phyloP scores from a whole-genome alignment of 23 tunicate species.

The Trididemnum nubilum region DNA sequence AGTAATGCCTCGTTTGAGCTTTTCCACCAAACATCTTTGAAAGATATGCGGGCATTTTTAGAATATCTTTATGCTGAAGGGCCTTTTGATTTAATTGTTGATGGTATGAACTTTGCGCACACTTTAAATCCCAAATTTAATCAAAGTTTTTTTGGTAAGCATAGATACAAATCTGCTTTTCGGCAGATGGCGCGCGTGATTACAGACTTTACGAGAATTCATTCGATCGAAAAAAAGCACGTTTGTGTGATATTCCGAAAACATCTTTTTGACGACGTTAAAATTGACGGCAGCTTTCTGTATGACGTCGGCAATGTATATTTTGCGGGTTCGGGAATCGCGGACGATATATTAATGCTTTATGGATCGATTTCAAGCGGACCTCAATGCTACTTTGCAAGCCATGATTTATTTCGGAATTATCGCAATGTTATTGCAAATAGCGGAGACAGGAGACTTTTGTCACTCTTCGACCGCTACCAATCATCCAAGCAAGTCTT shows the following conservation, averaged over 20 bases:
- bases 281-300: constrained; percentile 4
- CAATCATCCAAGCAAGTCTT: neutral
- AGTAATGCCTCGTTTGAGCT: neutral
- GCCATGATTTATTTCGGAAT: constrained; percentile 33
- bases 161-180: neutral
- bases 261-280: neutral
- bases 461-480: neutral
- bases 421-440: constrained; percentile 17
- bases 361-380: constrained; percentile 26
- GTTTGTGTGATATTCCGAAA: constrained; percentile 19
- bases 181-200: neutral
- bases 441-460: neutral
- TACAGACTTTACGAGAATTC: neutral
- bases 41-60: neutral
- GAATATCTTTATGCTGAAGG: constrained; percentile 12
- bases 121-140: neutral
- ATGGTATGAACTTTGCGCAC: constrained; percentile 21
- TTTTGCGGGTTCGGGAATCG: neutral
- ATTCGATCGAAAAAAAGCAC: neutral
- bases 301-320: constrained; percentile 6
- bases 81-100: constrained; percentile 26
- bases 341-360: constrained; percentile 12
- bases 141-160: constrained; percentile 9
- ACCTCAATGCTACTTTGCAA: constrained; percentile 22
- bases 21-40: neutral